Conservation (phyloP, 1,140 invertebrate genomes). For the Carposina sasakii region DNA sequence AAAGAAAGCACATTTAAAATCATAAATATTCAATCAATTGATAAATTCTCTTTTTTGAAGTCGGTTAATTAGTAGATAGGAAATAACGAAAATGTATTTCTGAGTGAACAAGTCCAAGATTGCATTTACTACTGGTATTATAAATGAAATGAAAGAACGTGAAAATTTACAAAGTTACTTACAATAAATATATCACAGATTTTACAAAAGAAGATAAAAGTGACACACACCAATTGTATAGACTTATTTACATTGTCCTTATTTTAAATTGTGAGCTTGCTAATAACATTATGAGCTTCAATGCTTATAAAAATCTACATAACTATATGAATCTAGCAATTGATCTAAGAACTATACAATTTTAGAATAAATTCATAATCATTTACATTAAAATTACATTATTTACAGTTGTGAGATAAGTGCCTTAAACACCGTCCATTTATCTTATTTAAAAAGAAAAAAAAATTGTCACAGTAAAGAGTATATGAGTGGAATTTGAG, state of each 20-base stretch:
- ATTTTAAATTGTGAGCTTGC: constrained; percentile 29
- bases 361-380: constrained; percentile 35
- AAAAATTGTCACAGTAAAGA: no score
- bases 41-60: constrained; percentile 24
- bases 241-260: constrained; percentile 26
- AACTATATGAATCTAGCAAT: constrained; percentile 46
- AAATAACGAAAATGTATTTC: no score
- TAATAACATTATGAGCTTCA: constrained; percentile 19
- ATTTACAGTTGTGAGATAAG: no score
- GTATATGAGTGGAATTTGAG: no score
- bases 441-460: no score
- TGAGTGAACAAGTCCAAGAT: no score
- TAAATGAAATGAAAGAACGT: no score
- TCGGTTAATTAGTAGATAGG: constrained; percentile 25
- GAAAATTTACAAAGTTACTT: constrained; percentile 55
- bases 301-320: constrained; percentile 50
- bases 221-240: constrained; percentile 32
- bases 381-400: constrained; percentile 55
- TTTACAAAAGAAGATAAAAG: constrained; percentile 50
- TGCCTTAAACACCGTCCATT: no score
- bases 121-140: no score
- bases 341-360: constrained; percentile 37
- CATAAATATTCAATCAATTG: constrained; percentile 9
- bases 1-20: no score
- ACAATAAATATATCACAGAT: constrained; percentile 73